phyloP scores from a whole-genome alignment of 92 coral and sea anemone genomes.

The Porites rus region DNA sequence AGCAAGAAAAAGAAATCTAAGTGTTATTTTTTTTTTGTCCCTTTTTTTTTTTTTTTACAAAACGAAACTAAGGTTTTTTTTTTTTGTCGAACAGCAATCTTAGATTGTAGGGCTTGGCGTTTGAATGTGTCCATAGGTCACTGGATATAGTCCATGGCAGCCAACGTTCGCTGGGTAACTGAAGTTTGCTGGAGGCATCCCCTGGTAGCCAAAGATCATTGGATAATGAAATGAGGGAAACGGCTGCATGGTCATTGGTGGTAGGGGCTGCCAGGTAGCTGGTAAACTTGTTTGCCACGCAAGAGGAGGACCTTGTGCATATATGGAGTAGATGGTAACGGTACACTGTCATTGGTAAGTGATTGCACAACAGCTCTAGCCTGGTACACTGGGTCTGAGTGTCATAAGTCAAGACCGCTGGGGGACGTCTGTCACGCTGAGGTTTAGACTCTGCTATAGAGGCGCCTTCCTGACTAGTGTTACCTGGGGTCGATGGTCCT shows the following conservation, averaged over 20 bases:
- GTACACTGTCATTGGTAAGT: constrained; percentile 10
- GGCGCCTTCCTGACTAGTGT: neutral
- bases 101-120: neutral
- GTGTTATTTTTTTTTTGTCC: neutral
- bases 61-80: neutral
- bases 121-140: neutral
- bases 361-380: neutral
- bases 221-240: neutral
- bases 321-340: neutral
- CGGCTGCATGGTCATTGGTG: neutral
- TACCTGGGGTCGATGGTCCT: neutral
- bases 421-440: constrained; percentile 10
- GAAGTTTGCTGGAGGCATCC: constrained; percentile 9
- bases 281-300: neutral
- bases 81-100: neutral
- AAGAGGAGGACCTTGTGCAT: neutral
- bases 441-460: neutral
- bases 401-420: constrained; percentile 4
- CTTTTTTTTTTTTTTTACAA: neutral
- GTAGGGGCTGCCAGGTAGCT: neutral
- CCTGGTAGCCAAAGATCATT: constrained; percentile 22
- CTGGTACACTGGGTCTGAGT: constrained; percentile 19
- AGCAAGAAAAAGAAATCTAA: constrained; percentile 5
- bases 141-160: neutral
- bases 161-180: constrained; percentile 4